Evolutionary conservation across 2,797 vertebrate genomes (phyloP).

Genomic region (Moxostoma hubbsi): DNA sequence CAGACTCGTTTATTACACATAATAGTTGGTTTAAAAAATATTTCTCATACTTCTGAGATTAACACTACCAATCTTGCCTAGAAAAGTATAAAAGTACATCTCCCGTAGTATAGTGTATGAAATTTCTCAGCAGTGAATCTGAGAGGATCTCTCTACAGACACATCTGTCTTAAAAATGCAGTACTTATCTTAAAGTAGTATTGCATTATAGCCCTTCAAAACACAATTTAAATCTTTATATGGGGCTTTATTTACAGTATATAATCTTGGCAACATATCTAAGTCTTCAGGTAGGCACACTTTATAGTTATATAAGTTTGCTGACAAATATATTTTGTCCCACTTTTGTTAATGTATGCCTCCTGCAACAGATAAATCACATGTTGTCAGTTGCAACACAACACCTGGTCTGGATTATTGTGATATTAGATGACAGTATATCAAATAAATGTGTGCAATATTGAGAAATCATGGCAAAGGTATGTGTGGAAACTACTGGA

Average conservation of each 20-base stretch:
- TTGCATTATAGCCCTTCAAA: not conserved
- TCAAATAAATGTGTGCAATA: conserved; percentile 15
- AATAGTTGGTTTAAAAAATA: conserved; percentile 17
- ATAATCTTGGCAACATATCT: not conserved
- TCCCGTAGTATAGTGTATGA: not conserved
- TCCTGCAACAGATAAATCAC: conserved; percentile 29
- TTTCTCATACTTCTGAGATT: conserved; percentile 21
- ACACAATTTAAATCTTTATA: not conserved
- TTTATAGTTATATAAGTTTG: not conserved
- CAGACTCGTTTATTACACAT: conserved; percentile 3
- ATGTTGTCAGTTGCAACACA: conserved; percentile 6
- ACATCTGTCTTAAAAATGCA: conserved; percentile 20
- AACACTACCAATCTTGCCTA: conserved; percentile 4
- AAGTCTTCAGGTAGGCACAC: not conserved
- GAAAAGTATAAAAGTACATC: not conserved
- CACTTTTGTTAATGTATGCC: not conserved
- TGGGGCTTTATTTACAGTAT: not conserved
- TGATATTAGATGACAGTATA: conserved; percentile 27
- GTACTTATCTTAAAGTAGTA: not conserved
- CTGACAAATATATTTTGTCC: conserved; percentile 13
- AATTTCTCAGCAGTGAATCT: not conserved
- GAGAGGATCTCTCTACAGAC: not conserved
- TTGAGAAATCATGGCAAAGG: conserved; percentile 10
- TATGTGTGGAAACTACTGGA: conserved; percentile 37
- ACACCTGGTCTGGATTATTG: conserved; percentile 39